Base-by-base conservation (phyloP, 2,113 vertebrate genomes). In the Syrmaticus mikado region DNA sequence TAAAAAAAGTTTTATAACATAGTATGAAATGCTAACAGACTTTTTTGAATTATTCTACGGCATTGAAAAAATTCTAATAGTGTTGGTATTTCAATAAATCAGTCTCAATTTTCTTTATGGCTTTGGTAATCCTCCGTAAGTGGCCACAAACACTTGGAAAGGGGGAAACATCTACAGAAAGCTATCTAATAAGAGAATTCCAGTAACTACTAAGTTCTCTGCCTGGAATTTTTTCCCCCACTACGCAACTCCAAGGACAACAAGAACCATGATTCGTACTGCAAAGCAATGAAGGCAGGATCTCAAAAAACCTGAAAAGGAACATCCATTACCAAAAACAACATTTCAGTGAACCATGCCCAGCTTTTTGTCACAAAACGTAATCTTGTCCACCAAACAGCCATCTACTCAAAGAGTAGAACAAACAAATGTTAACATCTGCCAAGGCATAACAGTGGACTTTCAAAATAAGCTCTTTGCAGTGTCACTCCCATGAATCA, bases 161-260 rank as follows among this genome's bases (percentile, higher is more conserved):
- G 40, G 38, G 45, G 27, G 27, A 50, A 84, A 78, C 74, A 43
- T 24, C 66, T 87, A 86, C n/a, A 90, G 83, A 83, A 92, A 75
- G 27, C 32, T 60, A 40, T 32, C 46, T 52, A 65, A 41, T 65
- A 78, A 82, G 7, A 90, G 28, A 88, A 85, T 88, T 96, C 85
- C 90, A 95, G 65, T 64, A 90, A 96, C 77, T 74, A 43, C 21
- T 40, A 73, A 81, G 10, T 78, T 82, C 34, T 72, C 32, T 68
- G 68, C 50, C 80, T 86, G 30, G 73, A 92, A 86, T 94, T 84
- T 50, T 85, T 85, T 79, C 52, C 52, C 52, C 48, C 38, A 62
- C 52, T 86, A 86, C 8, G 71, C 19, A 92, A 60, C 41, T 96
- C 90, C 92, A 96, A 93, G 58, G 61, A 86, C 64, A 91, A 95